Evolutionary conservation across 2,888 invertebrate genomes (phyloP).

Genomic region (Sisyra nigra): DNA sequence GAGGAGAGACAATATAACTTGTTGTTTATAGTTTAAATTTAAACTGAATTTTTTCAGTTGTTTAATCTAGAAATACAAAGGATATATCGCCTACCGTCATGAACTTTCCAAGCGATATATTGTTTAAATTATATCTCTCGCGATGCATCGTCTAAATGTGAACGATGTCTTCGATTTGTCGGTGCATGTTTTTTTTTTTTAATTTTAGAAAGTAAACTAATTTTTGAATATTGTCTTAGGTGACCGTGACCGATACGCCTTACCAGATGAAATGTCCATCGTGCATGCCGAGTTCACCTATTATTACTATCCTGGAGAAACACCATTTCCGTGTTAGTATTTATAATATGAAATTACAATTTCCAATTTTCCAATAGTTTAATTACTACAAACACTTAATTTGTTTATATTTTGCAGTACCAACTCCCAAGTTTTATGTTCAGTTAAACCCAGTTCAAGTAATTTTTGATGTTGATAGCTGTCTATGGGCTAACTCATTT

Average conservation of each 20-base stretch:
- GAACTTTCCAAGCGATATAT: no score
- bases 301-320: conserved; percentile 89
- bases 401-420: conserved; percentile 46
- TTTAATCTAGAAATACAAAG: no score
- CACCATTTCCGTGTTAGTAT: conserved; percentile 67
- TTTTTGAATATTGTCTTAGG: conserved; percentile 28
- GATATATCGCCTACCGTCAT: no score
- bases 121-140: no score
- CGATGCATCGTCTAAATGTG: no score
- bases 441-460: conserved; percentile 83
- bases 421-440: conserved; percentile 81
- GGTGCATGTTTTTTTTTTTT: conserved; percentile 8
- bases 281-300: conserved; percentile 93
- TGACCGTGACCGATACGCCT: conserved; percentile 57
- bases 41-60: no score
- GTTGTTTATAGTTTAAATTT: no score
- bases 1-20: no score
- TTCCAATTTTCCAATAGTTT: conserved; percentile 8
- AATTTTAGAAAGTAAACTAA: conserved; percentile 7
- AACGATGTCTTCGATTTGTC: no score
- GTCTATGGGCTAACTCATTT: conserved; percentile 91
- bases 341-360: conserved; percentile 1
- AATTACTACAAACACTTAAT: conserved; percentile 8
- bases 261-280: conserved; percentile 81
- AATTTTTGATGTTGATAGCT: conserved; percentile 71